These are phyloP conservation scores for Pelobates fuscus DNA, from an alignment of 2,113 vertebrate genomes.

Conservation along the genomic window DNA sequence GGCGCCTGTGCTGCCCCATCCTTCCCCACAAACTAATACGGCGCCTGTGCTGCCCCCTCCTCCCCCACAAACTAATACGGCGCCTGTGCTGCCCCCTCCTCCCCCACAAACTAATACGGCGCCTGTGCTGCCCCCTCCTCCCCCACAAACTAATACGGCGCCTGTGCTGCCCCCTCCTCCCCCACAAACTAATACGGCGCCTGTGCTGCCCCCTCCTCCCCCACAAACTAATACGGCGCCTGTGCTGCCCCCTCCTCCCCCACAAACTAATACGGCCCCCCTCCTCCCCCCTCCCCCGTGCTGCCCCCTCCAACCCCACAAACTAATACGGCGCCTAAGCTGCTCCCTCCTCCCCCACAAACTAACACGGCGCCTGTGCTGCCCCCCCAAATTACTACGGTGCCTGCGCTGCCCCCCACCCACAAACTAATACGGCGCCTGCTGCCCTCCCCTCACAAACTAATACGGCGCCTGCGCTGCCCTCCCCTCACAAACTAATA, in stretches of 20 bases:
- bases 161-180: not conserved
- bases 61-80: too few relatives aligned
- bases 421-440: not conserved
- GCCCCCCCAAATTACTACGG: not conserved
- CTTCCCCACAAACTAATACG: too few relatives aligned
- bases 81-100: too few relatives aligned
- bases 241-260: not conserved
- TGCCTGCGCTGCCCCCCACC: not conserved
- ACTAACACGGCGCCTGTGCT: not conserved
- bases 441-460: not conserved
- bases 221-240: not conserved
- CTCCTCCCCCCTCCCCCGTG: not conserved
- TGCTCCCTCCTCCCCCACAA: not conserved
- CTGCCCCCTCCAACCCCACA: not conserved
- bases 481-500: too few relatives aligned
- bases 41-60: too few relatives aligned
- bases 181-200: not conserved
- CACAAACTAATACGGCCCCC: not conserved
- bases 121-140: too few relatives aligned
- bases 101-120: too few relatives aligned
- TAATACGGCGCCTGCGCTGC: too few relatives aligned
- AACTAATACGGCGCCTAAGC: not conserved
- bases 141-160: too few relatives aligned
- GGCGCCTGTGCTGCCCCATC: too few relatives aligned
- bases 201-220: not conserved